Percentiles rank a stretch among this genome's conserved stretches.
phyloP scores from a whole-genome alignment of 2,113 vertebrate species.

The Hippocampus barbouri region DNA sequence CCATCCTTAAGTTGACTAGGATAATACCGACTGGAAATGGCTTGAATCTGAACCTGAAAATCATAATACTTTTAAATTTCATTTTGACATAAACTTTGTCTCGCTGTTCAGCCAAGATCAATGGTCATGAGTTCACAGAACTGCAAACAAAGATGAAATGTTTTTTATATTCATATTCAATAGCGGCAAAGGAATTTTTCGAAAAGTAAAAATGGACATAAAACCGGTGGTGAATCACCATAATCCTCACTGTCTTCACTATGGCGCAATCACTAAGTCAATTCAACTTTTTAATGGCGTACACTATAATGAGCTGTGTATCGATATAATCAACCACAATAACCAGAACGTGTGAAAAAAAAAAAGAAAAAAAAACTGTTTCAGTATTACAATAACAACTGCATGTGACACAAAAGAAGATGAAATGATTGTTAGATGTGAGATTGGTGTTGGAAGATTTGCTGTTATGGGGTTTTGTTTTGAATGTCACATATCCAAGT shows the following conservation, averaged over 20 bases:
- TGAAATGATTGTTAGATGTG: constrained; percentile 20
- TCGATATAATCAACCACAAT: background rate
- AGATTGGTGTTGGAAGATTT: constrained; percentile 38
- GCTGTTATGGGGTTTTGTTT: constrained; percentile 34
- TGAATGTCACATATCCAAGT: constrained; percentile 50
- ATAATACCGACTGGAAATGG: constrained; percentile 3
- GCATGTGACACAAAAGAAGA: constrained; percentile 16
- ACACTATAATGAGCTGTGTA: background rate
- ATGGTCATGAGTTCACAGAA: constrained; percentile 27
- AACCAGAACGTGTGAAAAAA: background rate
- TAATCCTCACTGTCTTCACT: background rate
- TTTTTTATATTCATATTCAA: constrained; percentile 15
- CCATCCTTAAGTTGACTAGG: background rate
- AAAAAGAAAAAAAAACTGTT: background rate
- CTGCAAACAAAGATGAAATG: constrained; percentile 24
- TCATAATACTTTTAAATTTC: background rate
- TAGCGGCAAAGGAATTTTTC: background rate
- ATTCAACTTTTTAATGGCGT: background rate
- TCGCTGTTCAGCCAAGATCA: constrained; percentile 25
- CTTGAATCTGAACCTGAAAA: constrained; percentile 5
- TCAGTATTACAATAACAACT: constrained; percentile 41
- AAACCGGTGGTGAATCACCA: constrained; percentile 3
- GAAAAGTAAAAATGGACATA: background rate
- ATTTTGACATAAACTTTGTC: constrained; percentile 10
- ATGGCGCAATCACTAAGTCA: background rate